phyloP scores from a whole-genome alignment of 2,797 vertebrate species.

The Pseudochromis fuscus region DNA sequence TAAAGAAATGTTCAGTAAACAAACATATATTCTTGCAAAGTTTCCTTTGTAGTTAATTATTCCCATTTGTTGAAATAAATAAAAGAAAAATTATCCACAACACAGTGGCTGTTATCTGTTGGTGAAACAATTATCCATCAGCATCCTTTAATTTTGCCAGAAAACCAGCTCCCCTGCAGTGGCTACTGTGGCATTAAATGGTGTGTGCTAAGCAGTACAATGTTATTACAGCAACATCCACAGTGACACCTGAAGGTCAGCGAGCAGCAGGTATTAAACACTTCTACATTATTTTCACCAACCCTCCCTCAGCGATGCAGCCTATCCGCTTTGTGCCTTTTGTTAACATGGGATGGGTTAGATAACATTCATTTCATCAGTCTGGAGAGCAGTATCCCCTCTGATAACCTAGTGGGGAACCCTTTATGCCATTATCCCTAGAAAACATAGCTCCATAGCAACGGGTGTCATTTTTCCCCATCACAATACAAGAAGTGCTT shows the following conservation, averaged over 20 bases:
- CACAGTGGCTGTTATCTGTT: background rate
- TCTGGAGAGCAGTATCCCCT: background rate
- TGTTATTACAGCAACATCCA: slow-evolving; percentile 21
- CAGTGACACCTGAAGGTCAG: slow-evolving; percentile 36
- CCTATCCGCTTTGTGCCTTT: slow-evolving; percentile 26
- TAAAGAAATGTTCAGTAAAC: background rate
- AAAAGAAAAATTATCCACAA: background rate
- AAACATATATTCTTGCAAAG: too few species aligned
- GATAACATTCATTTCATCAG: slow-evolving; percentile 39
- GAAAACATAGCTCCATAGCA: slow-evolving; percentile 69
- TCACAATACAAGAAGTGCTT: slow-evolving; percentile 23
- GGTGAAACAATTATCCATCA: slow-evolving; percentile 24
- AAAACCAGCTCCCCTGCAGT: slow-evolving; percentile 17
- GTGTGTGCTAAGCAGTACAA: slow-evolving; percentile 13
- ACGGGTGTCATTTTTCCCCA: slow-evolving; percentile 56
- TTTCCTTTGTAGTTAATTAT: too few species aligned
- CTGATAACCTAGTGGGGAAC: slow-evolving; percentile 44
- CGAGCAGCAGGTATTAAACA: slow-evolving; percentile 21
- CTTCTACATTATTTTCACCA: slow-evolving; percentile 13
- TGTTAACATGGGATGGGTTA: slow-evolving; percentile 27
- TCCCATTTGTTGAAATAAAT: background rate
- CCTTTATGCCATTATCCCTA: slow-evolving; percentile 47
- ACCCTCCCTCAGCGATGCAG: background rate
- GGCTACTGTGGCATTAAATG: slow-evolving; percentile 19
- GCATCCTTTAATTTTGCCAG: slow-evolving; percentile 29